phyloP scores from a whole-genome alignment of 2,113 vertebrate genomes.

The Cavia porcellus region DNA sequence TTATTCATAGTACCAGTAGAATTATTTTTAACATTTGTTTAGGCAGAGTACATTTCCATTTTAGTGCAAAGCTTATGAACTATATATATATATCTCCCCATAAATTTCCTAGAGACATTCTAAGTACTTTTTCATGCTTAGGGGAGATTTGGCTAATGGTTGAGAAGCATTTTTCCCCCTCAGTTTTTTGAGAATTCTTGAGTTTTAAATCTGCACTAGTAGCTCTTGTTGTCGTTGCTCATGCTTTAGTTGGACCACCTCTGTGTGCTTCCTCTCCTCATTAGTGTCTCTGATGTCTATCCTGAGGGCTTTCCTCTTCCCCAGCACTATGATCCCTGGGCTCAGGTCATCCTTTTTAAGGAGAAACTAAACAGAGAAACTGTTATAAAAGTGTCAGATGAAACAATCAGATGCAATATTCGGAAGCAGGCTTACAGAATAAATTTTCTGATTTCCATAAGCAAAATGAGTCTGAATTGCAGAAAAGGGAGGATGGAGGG shows the following conservation, averaged over 20 bases:
- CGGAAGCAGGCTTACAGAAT: not conserved
- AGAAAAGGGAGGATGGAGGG: not conserved
- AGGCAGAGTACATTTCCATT: not conserved
- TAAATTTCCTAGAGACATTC: not conserved
- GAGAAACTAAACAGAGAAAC: not conserved
- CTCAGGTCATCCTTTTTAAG: not conserved
- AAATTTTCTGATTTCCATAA: not conserved
- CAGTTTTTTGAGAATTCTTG: not conserved
- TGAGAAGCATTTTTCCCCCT: not conserved
- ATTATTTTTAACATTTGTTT: conserved; percentile 37
- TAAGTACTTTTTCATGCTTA: not conserved
- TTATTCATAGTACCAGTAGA: not conserved
- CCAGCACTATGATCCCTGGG: not conserved
- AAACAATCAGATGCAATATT: not conserved
- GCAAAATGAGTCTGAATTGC: not conserved
- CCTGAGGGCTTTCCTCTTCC: not conserved
- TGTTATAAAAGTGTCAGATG: conserved; percentile 8
- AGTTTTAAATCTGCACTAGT: not conserved
- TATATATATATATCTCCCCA: not conserved
- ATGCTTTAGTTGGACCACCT: not conserved
- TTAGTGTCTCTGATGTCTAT: not conserved
- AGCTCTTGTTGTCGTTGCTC: not conserved
- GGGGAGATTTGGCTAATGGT: not conserved
- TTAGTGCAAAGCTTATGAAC: conserved; percentile 28
- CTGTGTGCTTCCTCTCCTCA: not conserved